Percentiles rank a stretch among this genome's conserved stretches.
Evolutionary conservation across 2,113 vertebrate genomes (phyloP).

Genomic region (Natator depressus): DNA sequence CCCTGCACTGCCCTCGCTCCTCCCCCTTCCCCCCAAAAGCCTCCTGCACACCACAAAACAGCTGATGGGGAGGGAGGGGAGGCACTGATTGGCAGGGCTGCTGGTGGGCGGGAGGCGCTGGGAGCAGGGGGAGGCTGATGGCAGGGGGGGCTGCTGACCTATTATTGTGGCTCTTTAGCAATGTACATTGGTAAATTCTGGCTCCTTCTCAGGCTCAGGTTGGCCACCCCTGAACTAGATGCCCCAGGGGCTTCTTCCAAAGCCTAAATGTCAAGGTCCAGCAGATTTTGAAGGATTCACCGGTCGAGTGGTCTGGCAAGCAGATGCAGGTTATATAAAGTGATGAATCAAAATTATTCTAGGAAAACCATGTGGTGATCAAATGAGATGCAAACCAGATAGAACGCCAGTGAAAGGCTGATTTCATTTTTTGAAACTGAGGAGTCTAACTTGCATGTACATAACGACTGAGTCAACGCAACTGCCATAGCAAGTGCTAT

Average conservation of each 20-base stretch:
- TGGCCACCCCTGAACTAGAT: neutral
- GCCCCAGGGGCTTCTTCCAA: neutral
- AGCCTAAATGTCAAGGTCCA: neutral
- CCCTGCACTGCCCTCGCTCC: too few species aligned
- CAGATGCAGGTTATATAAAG: neutral
- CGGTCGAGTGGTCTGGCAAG: neutral
- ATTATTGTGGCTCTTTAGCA: too few species aligned
- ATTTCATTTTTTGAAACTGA: slow-evolving; percentile 27
- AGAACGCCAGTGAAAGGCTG: neutral
- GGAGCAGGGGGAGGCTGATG: too few species aligned
- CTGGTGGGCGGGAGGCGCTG: too few species aligned
- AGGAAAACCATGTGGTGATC: slow-evolving; percentile 34
- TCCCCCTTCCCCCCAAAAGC: too few species aligned
- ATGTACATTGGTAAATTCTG: too few species aligned
- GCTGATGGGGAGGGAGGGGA: too few species aligned
- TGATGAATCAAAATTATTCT: neutral
- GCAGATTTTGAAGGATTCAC: fast-evolving
- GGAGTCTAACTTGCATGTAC: neutral
- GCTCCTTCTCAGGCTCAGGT: too few species aligned
- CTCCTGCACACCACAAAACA: too few species aligned
- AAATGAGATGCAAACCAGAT: neutral
- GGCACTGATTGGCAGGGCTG: too few species aligned
- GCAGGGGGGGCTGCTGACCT: too few species aligned
- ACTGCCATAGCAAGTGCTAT: neutral
- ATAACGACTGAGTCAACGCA: neutral